These are phyloP conservation scores for Sebastes cheni DNA, from an alignment of 2,797 vertebrate species.

Conservation along the genomic window DNA sequence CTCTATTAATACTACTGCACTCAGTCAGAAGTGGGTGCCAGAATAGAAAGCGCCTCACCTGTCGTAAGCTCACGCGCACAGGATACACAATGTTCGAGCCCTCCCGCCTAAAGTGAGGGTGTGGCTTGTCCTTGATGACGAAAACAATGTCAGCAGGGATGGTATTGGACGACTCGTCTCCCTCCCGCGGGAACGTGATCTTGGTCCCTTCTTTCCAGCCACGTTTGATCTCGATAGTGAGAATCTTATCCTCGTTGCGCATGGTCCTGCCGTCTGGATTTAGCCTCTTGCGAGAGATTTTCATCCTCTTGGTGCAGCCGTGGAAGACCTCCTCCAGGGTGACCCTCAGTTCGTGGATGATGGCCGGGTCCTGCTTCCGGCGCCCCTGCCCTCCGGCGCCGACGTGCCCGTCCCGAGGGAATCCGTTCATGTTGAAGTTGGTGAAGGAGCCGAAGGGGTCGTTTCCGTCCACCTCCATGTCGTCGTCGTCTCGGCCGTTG, in stretches of 20 bases:
- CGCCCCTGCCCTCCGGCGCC: conserved; percentile 87
- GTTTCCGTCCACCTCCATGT: conserved; percentile 95
- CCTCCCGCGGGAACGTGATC: conserved; percentile 98
- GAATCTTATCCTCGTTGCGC: conserved; percentile 96
- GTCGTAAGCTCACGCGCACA: conserved; percentile 91
- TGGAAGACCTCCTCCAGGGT: conserved; percentile 96
- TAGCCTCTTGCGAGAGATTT: conserved; percentile 95
- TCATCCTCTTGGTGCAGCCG: conserved; percentile 97
- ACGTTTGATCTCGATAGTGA: conserved; percentile 96
- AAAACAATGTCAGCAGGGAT: conserved; percentile 99
- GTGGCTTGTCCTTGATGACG: conserved; percentile 98
- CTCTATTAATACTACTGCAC: conserved; percentile 44
- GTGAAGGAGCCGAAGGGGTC: conserved; percentile 94
- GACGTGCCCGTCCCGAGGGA: conserved; percentile 92
- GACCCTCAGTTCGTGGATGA: conserved; percentile 95
- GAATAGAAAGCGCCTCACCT: conserved; percentile 84
- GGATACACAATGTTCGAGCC: conserved; percentile 96
- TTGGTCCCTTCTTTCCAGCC: conserved; percentile 99
- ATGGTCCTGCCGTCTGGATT: conserved; percentile 95
- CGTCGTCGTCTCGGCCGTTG: conserved; percentile 91
- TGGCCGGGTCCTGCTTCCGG: conserved; percentile 95
- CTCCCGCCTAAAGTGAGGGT: conserved; percentile 94
- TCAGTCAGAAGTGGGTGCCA: conserved; percentile 13
- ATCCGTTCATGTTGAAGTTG: conserved; percentile 94
- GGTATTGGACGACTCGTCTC: conserved; percentile 91